Percentiles rank a stretch among this genome's conserved stretches.
Conservation (phyloP, 2,888 invertebrate species). For the Lucinisca nassula region DNA sequence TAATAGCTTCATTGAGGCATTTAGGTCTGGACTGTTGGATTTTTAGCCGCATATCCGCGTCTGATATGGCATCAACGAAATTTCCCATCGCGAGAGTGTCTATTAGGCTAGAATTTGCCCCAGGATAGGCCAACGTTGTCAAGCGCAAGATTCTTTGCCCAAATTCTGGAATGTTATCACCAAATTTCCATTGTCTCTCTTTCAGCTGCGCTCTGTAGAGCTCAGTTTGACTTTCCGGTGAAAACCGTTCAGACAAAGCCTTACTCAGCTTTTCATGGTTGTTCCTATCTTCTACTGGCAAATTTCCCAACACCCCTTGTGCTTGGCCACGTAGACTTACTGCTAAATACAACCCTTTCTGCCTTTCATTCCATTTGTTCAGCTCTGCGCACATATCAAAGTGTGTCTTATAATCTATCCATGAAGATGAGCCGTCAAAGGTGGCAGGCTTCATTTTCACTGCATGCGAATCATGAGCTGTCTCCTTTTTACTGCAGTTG, state of each 20-base stretch:
- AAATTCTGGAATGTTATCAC: neutral
- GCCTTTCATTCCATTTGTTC: neutral
- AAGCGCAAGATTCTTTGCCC: neutral
- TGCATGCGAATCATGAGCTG: neutral
- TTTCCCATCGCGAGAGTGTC: neutral
- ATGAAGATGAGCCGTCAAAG: neutral
- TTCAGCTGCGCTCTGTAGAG: neutral
- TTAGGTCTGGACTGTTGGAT: neutral
- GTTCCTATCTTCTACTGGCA: neutral
- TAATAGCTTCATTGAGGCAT: neutral
- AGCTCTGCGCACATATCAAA: neutral
- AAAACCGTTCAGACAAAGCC: neutral
- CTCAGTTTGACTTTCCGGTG: constrained; percentile 1
- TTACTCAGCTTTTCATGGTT: neutral
- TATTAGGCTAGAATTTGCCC: neutral
- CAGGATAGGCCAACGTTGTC: neutral
- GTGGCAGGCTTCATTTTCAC: neutral
- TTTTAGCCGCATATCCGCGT: neutral
- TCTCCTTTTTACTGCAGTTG: neutral
- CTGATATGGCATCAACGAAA: neutral
- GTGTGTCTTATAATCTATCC: neutral
- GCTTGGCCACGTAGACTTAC: neutral
- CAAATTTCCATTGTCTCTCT: neutral
- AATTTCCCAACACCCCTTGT: neutral
- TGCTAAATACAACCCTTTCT: neutral